phyloP scores from a whole-genome alignment of 2,797 vertebrate species.

The Intellagama lesueurii region DNA sequence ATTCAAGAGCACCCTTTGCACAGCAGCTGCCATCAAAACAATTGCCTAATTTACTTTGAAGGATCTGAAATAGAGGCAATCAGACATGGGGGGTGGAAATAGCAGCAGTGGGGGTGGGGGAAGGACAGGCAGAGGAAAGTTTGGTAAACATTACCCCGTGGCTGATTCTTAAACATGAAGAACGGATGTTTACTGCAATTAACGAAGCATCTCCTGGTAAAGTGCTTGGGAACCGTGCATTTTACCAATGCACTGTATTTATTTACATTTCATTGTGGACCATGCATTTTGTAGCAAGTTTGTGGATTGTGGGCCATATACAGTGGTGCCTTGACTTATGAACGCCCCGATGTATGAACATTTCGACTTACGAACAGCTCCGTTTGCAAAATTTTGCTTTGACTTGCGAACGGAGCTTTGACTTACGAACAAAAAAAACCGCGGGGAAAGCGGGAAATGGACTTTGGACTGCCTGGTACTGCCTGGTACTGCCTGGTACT shows the following conservation, averaged over 20 bases:
- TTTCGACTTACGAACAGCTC: too few species aligned
- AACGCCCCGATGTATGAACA: too few species aligned
- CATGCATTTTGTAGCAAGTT: too few species aligned
- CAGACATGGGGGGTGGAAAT: not conserved
- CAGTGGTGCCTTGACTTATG: too few species aligned
- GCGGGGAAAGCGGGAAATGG: too few species aligned
- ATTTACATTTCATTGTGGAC: too few species aligned
- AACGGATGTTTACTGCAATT: not conserved
- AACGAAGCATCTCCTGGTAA: not conserved
- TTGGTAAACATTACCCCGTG: not conserved
- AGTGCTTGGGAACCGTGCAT: not conserved
- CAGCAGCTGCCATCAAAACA: slow-evolving; percentile 45
- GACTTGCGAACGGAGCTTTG: too few species aligned
- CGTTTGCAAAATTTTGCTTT: too few species aligned
- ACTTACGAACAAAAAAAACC: too few species aligned
- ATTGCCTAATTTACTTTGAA: slow-evolving; percentile 49
- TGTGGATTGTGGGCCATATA: too few species aligned
- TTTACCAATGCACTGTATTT: not conserved
- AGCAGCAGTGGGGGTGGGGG: not conserved
- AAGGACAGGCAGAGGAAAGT: not conserved
- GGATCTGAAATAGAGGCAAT: slow-evolving; percentile 34
- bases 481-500: too few species aligned
- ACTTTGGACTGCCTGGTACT: too few species aligned
- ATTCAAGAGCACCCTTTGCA: slow-evolving; percentile 35
- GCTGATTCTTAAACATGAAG: not conserved